These are phyloP conservation scores for Cyanoderma ruficeps DNA, from an alignment of 2,113 vertebrate genomes.

Conservation along the genomic window DNA sequence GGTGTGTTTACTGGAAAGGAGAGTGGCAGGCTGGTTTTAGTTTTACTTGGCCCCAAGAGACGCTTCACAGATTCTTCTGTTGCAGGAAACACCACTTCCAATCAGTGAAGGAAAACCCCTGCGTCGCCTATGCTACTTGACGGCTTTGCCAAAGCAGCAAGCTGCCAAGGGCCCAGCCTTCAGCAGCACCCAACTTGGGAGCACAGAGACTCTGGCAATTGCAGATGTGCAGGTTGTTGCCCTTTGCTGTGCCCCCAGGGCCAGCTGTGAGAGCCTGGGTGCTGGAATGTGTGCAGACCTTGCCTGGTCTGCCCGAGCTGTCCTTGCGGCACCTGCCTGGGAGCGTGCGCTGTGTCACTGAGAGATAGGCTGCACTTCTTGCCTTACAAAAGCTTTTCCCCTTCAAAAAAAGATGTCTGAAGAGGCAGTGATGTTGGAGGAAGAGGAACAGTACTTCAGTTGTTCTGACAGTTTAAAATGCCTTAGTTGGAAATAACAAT, in stretches of 20 bases:
- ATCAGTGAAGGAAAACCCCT: background rate
- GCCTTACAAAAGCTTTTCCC: background rate
- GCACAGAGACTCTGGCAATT: background rate
- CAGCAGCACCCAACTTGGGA: rapidly evolving
- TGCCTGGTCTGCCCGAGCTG: background rate
- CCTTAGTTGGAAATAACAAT: conserved; percentile 21
- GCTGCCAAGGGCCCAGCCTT: background rate
- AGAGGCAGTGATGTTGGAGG: background rate
- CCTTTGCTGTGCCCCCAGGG: background rate
- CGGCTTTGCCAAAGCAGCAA: background rate
- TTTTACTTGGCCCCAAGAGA: background rate
- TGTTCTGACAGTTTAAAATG: background rate
- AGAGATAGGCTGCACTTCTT: background rate
- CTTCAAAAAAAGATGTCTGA: background rate
- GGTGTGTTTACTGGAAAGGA: background rate
- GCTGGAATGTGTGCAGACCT: background rate
- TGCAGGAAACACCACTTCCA: background rate
- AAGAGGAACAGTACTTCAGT: background rate
- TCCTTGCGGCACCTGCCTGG: background rate
- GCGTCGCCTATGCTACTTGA: rapidly evolving
- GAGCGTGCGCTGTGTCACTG: background rate
- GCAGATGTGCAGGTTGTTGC: background rate
- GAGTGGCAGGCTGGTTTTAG: background rate
- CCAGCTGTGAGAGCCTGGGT: background rate
- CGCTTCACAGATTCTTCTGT: background rate